phyloP scores from a whole-genome alignment of 2,113 vertebrate genomes.

The Xenus cinereus region DNA sequence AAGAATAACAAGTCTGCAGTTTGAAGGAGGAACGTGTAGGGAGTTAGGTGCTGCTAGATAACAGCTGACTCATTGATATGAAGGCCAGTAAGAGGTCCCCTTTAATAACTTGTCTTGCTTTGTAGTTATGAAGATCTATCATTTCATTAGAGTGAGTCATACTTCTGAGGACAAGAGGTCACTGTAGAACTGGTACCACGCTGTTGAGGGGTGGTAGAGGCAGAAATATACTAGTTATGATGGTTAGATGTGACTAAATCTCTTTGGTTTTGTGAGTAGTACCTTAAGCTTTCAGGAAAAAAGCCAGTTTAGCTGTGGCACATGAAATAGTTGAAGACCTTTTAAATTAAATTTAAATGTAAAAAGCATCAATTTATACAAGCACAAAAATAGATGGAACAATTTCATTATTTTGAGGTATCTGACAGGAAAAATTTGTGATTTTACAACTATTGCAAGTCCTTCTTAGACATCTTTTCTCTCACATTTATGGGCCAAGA shows the following conservation, averaged over 20 bases:
- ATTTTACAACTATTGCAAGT: neutral
- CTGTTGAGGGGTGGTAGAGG: neutral
- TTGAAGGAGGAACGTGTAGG: neutral
- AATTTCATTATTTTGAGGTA: neutral
- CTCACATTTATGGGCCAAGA: neutral
- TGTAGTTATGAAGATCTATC: neutral
- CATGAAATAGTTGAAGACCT: neutral
- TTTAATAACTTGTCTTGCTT: slow-evolving; percentile 2
- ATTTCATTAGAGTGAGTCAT: neutral
- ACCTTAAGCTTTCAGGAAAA: neutral
- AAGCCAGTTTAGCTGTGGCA: neutral
- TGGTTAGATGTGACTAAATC: neutral
- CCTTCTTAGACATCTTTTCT: neutral
- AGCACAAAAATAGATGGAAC: neutral
- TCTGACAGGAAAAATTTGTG: neutral
- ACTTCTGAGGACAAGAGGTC: neutral
- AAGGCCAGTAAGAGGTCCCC: neutral
- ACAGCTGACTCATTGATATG: neutral
- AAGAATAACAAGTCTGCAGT: slow-evolving; percentile 8
- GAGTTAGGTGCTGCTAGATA: neutral
- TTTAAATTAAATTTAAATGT: neutral
- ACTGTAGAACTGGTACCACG: neutral
- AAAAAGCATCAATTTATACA: neutral
- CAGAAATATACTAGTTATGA: neutral
- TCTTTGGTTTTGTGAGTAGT: neutral